Base-by-base conservation (phyloP, 2,113 vertebrate species). In the Siphamia tubifer region DNA sequence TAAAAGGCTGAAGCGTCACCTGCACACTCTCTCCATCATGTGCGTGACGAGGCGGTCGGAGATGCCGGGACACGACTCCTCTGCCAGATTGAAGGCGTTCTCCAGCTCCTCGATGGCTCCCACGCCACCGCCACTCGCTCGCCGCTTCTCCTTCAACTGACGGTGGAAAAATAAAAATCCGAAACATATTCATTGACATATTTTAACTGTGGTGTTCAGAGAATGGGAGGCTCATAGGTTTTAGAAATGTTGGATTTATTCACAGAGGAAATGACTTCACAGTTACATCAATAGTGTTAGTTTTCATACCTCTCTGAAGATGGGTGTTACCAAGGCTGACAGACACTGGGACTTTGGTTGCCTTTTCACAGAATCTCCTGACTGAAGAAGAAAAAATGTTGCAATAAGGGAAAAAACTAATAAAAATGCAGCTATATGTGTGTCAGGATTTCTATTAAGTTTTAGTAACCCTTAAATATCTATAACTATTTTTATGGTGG, bases 101-200 rank as follows among this genome's bases (percentile, higher is more conserved):
- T 99, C 98, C 89, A 99, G 92, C 89, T 99, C 98, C 83, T 99
- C 96, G 43, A 98, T 94, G 3, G 96, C 96, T 16, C 94, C 94
- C 38, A 94, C 93, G 0, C 94, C 92, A 1, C 93, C 94, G 0
- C 95, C 95, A 0, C 87, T 94, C 49, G 92, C 94, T 83, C 88
- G 93, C 75, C 95, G 94, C 89, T 98, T 97, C 69, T 98, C 96
- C 68, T 94, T 96, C 49, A 97, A 87, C 96, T 96, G 81, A n/a
- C 24, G 12, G 12, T 6, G 12, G 19, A 17, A 51, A 17, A 38
- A 36, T 25, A 39, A n/a, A 1, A 4, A 39, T 25, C 0, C 8
- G 3, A 25, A 21, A 28, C 19, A 12, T 34, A n/a, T 20, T 38
- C 21, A 16, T 6, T 9, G 5, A 21, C 15, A 6, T 13, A n/a